phyloP scores from a whole-genome alignment of 1,140 invertebrate species.

The Aplysia californica region DNA sequence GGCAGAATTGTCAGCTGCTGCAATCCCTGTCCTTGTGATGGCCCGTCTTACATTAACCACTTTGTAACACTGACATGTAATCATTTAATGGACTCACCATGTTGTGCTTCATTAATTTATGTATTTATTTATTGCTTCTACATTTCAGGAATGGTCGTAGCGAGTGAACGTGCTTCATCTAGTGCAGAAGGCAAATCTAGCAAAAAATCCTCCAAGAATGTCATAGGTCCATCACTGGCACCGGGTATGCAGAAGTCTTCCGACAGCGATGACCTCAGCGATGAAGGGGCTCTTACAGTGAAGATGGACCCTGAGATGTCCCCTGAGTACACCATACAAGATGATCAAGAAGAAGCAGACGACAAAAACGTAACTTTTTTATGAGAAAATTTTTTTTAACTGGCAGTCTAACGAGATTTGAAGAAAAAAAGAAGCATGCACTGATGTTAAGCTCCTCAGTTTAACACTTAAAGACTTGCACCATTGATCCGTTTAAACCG shows the following conservation, averaged over 20 bases:
- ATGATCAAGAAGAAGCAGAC: conserved; percentile 6
- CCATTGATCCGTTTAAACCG: neutral
- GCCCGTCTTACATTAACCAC: neutral
- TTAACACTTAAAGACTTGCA: neutral
- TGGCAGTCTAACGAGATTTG: neutral
- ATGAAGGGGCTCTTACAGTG: conserved; percentile 11
- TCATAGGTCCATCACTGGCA: conserved; percentile 23
- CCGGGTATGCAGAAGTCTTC: conserved; percentile 16
- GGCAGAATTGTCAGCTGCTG: too few relatives aligned
- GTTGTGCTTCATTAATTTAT: neutral
- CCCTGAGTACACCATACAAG: neutral
- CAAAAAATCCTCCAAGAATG: neutral
- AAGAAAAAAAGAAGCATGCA: neutral
- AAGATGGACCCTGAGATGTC: conserved; percentile 22
- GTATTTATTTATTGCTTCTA: neutral
- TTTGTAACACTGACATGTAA: neutral
- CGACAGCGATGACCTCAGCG: conserved; percentile 28
- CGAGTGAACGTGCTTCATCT: neutral
- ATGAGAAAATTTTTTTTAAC: neutral
- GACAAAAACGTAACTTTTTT: neutral
- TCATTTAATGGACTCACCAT: neutral
- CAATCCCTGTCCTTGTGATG: neutral
- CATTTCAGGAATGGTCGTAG: neutral
- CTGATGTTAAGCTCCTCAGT: too few relatives aligned
- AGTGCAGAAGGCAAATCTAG: neutral